These are phyloP conservation scores for Patagioenas fasciata DNA, from an alignment of 2,113 vertebrate species.

Conservation along the genomic window DNA sequence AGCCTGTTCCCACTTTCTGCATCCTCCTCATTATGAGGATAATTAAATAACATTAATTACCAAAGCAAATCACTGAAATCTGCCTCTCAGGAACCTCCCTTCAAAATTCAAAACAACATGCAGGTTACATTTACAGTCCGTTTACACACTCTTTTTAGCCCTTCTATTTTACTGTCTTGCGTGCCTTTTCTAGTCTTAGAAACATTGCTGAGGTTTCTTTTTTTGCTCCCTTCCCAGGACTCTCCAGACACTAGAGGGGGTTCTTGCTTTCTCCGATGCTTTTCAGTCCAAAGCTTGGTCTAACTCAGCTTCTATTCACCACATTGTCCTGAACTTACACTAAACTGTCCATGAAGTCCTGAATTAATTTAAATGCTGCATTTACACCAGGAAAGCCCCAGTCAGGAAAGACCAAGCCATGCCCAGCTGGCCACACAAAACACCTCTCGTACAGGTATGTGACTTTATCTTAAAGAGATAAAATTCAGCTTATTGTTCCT, in stretches of 20 bases:
- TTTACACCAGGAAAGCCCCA: background rate
- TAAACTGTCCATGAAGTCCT: background rate
- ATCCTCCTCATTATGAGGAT: background rate
- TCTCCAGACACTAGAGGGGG: slow-evolving; percentile 22
- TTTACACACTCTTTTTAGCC: background rate
- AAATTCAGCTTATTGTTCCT: background rate
- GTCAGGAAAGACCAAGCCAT: background rate
- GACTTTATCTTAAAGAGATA: background rate
- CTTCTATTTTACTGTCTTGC: background rate
- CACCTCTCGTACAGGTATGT: fast-evolving
- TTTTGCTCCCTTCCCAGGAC: background rate
- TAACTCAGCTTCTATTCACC: background rate
- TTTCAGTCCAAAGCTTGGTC: background rate
- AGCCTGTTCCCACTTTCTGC: background rate
- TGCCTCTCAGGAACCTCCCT: background rate
- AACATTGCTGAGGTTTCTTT: background rate
- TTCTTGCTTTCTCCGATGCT: background rate
- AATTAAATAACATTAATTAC: background rate
- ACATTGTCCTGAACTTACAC: background rate
- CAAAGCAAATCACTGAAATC: background rate
- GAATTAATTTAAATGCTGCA: background rate
- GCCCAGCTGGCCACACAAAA: background rate
- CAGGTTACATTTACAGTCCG: background rate
- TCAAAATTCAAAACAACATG: background rate
- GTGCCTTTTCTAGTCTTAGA: background rate